phyloP scores from a whole-genome alignment of 2,888 invertebrate species.

The Gerris lacustris region DNA sequence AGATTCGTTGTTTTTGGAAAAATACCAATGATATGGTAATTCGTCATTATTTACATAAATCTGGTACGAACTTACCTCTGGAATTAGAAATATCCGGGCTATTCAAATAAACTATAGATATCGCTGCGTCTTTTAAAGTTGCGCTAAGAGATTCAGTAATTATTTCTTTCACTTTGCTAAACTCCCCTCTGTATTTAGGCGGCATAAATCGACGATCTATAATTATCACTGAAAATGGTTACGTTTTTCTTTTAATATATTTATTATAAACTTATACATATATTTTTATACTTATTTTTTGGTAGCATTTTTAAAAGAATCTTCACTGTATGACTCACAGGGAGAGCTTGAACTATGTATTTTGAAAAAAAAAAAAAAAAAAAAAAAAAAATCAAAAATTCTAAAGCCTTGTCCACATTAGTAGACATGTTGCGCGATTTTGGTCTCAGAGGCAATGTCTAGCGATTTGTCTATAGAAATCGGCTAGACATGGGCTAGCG shows the following conservation, averaged over 20 bases:
- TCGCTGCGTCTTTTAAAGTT: background rate
- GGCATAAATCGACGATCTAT: constrained; percentile 18
- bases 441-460: too few species aligned
- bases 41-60: background rate
- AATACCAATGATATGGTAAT: background rate
- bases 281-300: too few species aligned
- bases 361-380: too few species aligned
- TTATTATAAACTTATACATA: background rate
- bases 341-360: too few species aligned
- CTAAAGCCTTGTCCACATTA: too few species aligned
- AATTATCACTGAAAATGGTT: constrained; percentile 16
- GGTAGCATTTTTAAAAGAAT: too few species aligned
- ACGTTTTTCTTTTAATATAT: background rate
- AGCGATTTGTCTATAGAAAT: too few species aligned
- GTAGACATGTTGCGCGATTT: too few species aligned
- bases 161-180: constrained; percentile 4
- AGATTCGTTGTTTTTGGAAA: background rate
- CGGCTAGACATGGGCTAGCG: too few species aligned
- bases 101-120: background rate
- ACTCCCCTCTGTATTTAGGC: constrained; percentile 16
- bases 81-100: background rate
- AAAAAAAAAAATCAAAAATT: too few species aligned
- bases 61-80: background rate
- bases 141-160: background rate
- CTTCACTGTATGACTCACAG: too few species aligned